Evolutionary conservation across 2,888 invertebrate species (phyloP), one percentile per base, ranked within the genome.

Genomic region (Tachina fera): DNA sequence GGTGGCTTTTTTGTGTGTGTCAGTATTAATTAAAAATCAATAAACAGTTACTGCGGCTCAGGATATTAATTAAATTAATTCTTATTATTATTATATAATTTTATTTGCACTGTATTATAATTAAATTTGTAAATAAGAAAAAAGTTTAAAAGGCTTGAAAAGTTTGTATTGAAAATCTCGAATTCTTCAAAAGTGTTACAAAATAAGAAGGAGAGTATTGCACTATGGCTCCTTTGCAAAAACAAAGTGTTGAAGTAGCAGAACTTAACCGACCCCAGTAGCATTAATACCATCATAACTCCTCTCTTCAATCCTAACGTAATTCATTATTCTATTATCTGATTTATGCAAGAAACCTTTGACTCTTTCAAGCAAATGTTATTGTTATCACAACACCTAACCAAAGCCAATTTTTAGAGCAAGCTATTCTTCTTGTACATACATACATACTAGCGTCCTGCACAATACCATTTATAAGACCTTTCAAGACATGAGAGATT

Each of bases 341-440:
- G 76, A 76, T 72, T 84, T 84, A 60, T 56, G 11, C 22, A 14
- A 45, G 68, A 77, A 72, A 85, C 74, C 74, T 81, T 81, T 81
- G 63, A 78, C 78, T 56, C 70, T n/a, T 65, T 14, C n/a, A 47
- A 47, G 61, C 67, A 84, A 75, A 65, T 68, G 16, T 61, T 81
- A 49, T 70, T 68, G 16, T 68, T 49, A 58, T 49, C 72, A 45
- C 72, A 68, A 65, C 70, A 70, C 74, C 63, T 79, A 10, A 9
- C 53, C 31, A 56, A 70, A 45, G 53, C 8, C 58, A 67, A 16
- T 45, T 61, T 53, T 8, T 45, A n/a, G 43, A 67, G 10, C 61
- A 19, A 51, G 45, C 47, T 39, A 39, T 41, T 47, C 8, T 63
- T 63, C 1, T 65, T 22, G n/a, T n/a, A n/a, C n/a, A n/a, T n/a